Conservation (phyloP, 2,113 vertebrate species). For the Plestiodon gilberti region DNA sequence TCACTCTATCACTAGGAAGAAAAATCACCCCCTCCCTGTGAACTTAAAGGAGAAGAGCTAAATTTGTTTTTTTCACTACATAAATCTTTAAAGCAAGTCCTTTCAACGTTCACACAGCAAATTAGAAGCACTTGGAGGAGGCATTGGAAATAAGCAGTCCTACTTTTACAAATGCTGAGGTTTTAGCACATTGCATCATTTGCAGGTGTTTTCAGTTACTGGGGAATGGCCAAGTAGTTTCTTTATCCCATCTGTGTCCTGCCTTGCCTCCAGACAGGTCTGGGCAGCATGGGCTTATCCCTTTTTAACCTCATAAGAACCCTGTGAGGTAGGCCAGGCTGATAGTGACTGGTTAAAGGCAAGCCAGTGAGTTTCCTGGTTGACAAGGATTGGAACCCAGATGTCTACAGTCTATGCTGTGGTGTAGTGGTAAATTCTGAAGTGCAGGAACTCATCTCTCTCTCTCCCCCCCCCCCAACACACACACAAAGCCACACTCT, state of each 20-base stretch:
- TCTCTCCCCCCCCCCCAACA: no score
- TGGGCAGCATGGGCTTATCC: no score
- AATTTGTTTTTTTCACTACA: no score
- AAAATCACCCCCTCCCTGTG: no score
- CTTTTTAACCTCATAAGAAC: not conserved
- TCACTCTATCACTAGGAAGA: no score
- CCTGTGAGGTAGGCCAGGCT: not conserved
- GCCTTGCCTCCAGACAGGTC: not conserved
- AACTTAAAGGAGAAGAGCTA: no score
- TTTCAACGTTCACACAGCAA: not conserved
- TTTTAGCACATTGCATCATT: not conserved
- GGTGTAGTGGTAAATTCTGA: no score
- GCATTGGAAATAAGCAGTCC: slow-evolving; percentile 4
- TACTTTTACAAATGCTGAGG: not conserved
- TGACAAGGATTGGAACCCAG: no score
- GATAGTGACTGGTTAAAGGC: not conserved
- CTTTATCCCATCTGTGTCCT: not conserved
- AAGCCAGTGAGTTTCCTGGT: no score
- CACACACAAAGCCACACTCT: no score
- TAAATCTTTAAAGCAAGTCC: not conserved
- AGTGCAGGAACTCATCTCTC: no score
- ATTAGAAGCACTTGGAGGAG: not conserved
- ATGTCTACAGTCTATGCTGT: no score
- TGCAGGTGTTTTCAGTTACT: not conserved
- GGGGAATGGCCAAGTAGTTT: not conserved